Base-by-base conservation (phyloP, 2,888 invertebrate genomes). In the Sthenelais limicola region DNA sequence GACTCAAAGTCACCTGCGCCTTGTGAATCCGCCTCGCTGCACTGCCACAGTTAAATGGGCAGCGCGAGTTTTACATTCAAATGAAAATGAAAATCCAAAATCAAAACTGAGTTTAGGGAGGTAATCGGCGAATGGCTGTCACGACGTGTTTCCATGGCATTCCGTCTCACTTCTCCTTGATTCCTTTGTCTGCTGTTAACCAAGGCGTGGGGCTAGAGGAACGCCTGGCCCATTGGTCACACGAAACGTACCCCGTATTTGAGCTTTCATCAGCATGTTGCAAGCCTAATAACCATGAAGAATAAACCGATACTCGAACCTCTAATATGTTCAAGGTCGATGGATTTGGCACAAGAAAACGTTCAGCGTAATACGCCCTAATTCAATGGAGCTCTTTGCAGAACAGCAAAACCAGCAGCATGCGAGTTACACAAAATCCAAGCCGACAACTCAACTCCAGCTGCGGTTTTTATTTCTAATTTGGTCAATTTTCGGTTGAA, bases 141-240 rank as follows among this genome's bases (percentile, higher is more conserved):
- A 62, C 62, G 62, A 62, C 62, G 62, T 62, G 26, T 62, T 62
- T 62, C 38, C 38, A 43, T 43, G 62, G 62, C 35, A 62, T 62
- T 38, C 43, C 18, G 62, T 62, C 43, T 26, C 62, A 62, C 38
- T 24, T 15, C 62, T 35, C 38, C 62, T 7, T 56, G 18, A 15
- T 28, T 62, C 21, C 62, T 38, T 62, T 62, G 62, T 62, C 26
- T 62, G 62, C 38, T 12, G 38, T 18, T 24, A 21, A 26, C 62
- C 35, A n/a, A n/a, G n/a, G n/a, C 24, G 62, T 35, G 62, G 62
- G 35, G 38, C 12, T 12, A 7, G 28, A 54, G 30, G 4, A 28
- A 9, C 54, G 33, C 58, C 7, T 32, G 33, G 33, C n/a, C 28
- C 3, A 7, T 33, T 21, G 58, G 62, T 43, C 35, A 62, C 26